Conservation (phyloP, 2,888 invertebrate species). For the Zele albiditarsus region DNA sequence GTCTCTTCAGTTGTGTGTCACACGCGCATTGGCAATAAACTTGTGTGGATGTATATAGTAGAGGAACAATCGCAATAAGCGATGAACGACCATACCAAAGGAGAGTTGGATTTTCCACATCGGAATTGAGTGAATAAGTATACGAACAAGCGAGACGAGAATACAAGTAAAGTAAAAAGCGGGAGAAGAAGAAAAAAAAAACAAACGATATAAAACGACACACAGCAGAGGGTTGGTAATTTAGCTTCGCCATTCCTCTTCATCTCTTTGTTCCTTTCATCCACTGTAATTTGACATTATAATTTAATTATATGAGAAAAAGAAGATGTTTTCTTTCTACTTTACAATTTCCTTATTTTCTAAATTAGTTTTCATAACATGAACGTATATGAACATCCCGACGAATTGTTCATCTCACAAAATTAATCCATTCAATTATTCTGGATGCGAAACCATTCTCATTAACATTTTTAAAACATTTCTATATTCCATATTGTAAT, state of each 20-base stretch:
- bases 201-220: background rate
- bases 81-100: slow-evolving; percentile 50
- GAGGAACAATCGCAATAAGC: slow-evolving; percentile 56
- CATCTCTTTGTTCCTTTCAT: background rate
- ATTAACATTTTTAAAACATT: background rate
- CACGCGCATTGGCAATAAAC: slow-evolving; percentile 57
- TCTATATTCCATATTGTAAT: background rate
- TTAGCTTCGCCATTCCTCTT: background rate
- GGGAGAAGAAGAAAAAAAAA: slow-evolving; percentile 41
- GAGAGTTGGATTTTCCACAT: slow-evolving; percentile 29
- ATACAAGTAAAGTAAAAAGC: background rate
- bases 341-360: background rate
- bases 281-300: background rate
- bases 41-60: slow-evolving; percentile 45
- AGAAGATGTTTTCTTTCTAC: background rate
- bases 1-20: background rate
- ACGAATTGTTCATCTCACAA: background rate
- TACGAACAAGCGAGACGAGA: background rate
- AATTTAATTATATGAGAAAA: background rate
- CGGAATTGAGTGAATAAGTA: slow-evolving; percentile 1
- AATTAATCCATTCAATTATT: background rate
- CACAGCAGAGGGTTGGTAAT: slow-evolving; percentile 4
- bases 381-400: background rate
- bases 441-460: background rate
- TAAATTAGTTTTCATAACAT: too few relatives aligned